Evolutionary conservation across 2,113 vertebrate genomes (phyloP).

Genomic region (Sapajus apella): DNA sequence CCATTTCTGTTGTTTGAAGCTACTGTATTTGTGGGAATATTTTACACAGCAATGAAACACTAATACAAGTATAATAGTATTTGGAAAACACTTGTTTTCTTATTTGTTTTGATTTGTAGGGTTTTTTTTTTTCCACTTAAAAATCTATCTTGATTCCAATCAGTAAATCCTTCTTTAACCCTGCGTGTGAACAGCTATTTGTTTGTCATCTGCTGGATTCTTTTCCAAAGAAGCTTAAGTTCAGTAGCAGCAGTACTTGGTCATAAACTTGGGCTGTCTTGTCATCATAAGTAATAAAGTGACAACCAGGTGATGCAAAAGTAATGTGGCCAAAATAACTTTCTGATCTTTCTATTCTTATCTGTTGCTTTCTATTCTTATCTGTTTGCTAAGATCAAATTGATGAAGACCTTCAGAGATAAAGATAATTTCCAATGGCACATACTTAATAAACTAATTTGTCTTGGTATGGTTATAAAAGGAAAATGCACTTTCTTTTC

Average conservation of each 20-base stretch:
- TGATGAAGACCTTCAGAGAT: neutral
- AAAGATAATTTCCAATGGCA: slow-evolving; percentile 1
- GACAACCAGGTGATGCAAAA: neutral
- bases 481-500: neutral
- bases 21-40: neutral
- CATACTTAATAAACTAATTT: neutral
- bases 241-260: neutral
- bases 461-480: neutral
- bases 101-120: neutral
- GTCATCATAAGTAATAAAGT: neutral
- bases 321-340: neutral
- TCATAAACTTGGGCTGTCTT: neutral
- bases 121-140: neutral
- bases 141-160: neutral
- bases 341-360: neutral
- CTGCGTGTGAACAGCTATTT: neutral
- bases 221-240: neutral
- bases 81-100: neutral
- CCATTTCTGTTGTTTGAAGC: neutral
- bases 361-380: neutral
- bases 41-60: neutral
- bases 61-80: neutral
- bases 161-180: neutral
- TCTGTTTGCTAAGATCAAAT: slow-evolving; percentile 1
- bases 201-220: neutral